These are phyloP conservation scores for Myripristis murdjan DNA, from an alignment of 2,797 vertebrate species.

Conservation along the genomic window DNA sequence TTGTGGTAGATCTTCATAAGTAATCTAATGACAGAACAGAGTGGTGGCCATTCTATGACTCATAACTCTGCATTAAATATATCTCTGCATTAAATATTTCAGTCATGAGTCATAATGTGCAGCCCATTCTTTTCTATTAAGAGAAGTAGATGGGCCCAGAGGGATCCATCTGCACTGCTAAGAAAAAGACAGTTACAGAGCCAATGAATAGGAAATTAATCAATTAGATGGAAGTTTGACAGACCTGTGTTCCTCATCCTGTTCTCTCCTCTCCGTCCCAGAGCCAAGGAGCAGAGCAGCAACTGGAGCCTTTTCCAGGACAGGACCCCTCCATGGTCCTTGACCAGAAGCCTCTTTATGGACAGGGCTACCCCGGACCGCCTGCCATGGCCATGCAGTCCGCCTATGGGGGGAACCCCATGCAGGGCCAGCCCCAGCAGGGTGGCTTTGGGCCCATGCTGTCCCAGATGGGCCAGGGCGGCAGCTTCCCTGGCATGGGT, in stretches of 20 bases:
- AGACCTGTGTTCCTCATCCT: conserved; percentile 51
- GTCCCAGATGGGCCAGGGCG: conserved; percentile 88
- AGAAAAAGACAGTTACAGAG: conserved; percentile 67
- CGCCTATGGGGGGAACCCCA: conserved; percentile 85
- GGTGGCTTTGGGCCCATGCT: conserved; percentile 85
- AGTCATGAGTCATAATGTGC: conserved; percentile 61
- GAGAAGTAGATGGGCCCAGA: conserved; percentile 63
- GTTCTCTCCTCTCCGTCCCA: conserved; percentile 64
- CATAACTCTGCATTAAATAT: conserved; percentile 30
- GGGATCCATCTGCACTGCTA: conserved; percentile 58
- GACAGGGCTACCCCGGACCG: conserved; percentile 91
- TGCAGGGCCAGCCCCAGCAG: conserved; percentile 85
- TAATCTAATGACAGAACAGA: conserved; percentile 23
- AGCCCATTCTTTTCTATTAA: conserved; percentile 55
- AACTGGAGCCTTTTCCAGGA: conserved; percentile 90
- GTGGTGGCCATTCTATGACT: conserved; percentile 30
- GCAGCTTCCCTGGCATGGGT: conserved; percentile 87
- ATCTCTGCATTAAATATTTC: conserved; percentile 60
- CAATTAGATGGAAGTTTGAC: conserved; percentile 61
- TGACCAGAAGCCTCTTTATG: conserved; percentile 93
- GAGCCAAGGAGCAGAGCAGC: conserved; percentile 89
- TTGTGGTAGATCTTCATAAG: background rate
- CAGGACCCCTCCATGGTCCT: conserved; percentile 92
- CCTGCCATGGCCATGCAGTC: conserved; percentile 89
- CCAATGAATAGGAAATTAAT: conserved; percentile 63